Base-by-base conservation (phyloP, 2,797 vertebrate species). In the Xenopus petersii region DNA sequence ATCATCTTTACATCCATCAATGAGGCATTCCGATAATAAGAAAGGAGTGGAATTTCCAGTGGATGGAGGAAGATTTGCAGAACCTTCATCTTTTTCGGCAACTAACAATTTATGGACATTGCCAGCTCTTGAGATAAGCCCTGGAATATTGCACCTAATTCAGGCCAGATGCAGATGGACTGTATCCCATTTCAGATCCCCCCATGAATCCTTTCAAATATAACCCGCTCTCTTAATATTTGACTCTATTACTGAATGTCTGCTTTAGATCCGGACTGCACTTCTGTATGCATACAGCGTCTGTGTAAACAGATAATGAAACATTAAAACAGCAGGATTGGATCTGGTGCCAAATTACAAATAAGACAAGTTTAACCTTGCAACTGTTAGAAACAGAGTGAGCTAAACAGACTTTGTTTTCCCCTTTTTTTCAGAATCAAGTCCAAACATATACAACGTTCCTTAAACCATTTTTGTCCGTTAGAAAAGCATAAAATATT, bases 111-210 rank as follows among this genome's bases (percentile, higher is more conserved):
- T 48, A 64, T 42, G 36, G 17, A 67, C 65, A 75, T 77, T 68
- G 76, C 79, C 63, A 47, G 76, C 67, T 66, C 0, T 51, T 68
- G 49, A 33, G 62, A 76, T 63, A 67, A 77, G 10, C 70, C 46
- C 16, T 10, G 62, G 64, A 58, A 67, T 64, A 30, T 49, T 21
- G 6, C 15, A 16, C 13, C 65, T 82, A 81, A 83, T 71, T 75
- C 36, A 69, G 55, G 74, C 69, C 81, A 83, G 78, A 78, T 82
- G 76, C 51, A 17, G 0, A 0, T 11, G 3, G 30, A 30, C 58
- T 55, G 66, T 62, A 77, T 75, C 71, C 49, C 42, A 66, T 8
- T 56, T 49, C 59, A 70, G 42, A 70, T 51, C 55, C 79, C 70
- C 71, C 59, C 73, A 54, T 59, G 64, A 65, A 65, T 62, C 60